Evolutionary conservation across 2,888 invertebrate genomes (phyloP).

Genomic region (Marasmarcha lunaedactyla): DNA sequence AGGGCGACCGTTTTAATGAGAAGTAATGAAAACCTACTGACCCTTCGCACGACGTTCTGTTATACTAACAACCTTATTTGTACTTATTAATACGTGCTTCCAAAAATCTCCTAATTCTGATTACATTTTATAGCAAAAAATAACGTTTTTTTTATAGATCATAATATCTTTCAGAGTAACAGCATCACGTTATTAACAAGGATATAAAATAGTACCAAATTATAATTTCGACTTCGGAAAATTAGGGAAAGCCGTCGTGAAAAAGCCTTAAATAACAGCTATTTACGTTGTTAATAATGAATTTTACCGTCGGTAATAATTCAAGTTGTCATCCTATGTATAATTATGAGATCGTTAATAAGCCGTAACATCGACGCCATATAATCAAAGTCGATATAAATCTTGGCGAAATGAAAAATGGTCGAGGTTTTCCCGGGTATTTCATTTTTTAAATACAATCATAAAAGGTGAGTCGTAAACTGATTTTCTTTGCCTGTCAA

Average conservation of each 20-base stretch:
- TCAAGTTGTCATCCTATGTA: constrained; percentile 44
- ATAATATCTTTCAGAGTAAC: constrained; percentile 7
- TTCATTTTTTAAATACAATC: constrained; percentile 50
- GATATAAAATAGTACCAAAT: too few species aligned
- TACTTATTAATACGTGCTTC: constrained; percentile 57
- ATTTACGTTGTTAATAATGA: constrained; percentile 26
- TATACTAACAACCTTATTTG: constrained; percentile 59
- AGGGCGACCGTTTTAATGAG: constrained; percentile 56
- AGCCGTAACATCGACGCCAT: constrained; percentile 49
- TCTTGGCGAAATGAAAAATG: constrained; percentile 55
- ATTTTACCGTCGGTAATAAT: constrained; percentile 37
- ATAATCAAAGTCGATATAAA: constrained; percentile 63
- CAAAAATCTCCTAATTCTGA: not conserved
- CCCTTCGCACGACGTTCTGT: constrained; percentile 46
- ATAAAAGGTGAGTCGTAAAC: constrained; percentile 54
- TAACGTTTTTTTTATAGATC: constrained; percentile 8
- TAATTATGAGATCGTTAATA: constrained; percentile 60
- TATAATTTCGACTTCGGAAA: not conserved
- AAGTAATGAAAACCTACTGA: constrained; percentile 56
- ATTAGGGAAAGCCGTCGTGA: not conserved
- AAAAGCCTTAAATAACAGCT: constrained; percentile 18
- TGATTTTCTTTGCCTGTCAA: constrained; percentile 54
- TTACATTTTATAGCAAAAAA: not conserved
- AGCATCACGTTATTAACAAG: too few species aligned
- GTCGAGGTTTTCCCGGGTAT: constrained; percentile 57